Percentiles rank a stretch among this genome's conserved stretches.
These are phyloP conservation scores for Uria lomvia DNA, from an alignment of 2,113 vertebrate genomes.

Conservation along the genomic window DNA sequence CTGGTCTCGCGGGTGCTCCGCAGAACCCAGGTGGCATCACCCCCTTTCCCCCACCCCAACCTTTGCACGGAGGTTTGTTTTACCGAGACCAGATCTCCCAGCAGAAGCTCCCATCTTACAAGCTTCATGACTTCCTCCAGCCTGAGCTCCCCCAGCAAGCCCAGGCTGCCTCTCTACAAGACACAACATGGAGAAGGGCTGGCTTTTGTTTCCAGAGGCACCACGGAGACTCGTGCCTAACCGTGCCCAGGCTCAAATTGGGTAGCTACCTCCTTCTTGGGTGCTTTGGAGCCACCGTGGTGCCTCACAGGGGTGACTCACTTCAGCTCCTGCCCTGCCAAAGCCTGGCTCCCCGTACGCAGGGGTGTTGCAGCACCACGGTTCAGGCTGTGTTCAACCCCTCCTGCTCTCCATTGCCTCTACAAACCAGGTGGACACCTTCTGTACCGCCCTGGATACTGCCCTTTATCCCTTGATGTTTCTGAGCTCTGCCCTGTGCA, in stretches of 20 bases:
- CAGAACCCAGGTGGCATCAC: neutral
- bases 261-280: neutral
- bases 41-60: neutral
- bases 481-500: neutral
- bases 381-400: neutral
- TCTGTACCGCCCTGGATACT: neutral
- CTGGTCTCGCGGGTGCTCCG: neutral
- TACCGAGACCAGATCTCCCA: neutral
- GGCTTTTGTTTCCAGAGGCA: neutral
- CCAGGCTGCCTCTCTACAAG: neutral
- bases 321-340: neutral
- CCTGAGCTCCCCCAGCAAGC: neutral
- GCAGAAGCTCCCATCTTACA: neutral
- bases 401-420: neutral
- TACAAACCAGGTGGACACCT: neutral
- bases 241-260: neutral
- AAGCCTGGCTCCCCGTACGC: neutral
- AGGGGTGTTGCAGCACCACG: neutral
- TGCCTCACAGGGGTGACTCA: neutral
- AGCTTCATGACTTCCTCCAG: neutral
- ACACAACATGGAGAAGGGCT: neutral
- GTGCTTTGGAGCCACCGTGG: neutral
- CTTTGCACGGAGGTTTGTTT: neutral
- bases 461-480: neutral
- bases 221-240: fast-evolving